phyloP scores from a whole-genome alignment of 2,113 vertebrate genomes.

The Hassar affinis region DNA sequence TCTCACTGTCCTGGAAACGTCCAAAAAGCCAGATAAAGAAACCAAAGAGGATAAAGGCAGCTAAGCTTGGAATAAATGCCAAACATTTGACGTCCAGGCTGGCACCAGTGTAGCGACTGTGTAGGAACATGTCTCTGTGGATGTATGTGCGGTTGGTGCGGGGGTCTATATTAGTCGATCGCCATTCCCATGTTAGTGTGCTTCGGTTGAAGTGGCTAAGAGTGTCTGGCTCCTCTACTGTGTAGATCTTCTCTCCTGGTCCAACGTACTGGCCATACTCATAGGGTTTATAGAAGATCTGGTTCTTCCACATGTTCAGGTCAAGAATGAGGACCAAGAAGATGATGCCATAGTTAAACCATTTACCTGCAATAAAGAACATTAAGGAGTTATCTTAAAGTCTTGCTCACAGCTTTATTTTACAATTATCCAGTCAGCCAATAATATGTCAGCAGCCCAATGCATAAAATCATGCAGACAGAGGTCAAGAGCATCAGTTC shows the following conservation, averaged over 20 bases:
- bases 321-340: conserved; percentile 97
- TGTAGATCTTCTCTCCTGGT: conserved; percentile 94
- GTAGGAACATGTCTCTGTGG: conserved; percentile 87
- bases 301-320: conserved; percentile 99
- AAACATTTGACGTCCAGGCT: conserved; percentile 91
- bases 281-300: conserved; percentile 97
- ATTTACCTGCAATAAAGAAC: conserved; percentile 82
- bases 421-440: not conserved
- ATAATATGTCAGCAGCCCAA: not conserved
- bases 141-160: conserved; percentile 83
- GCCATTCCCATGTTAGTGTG: conserved; percentile 91
- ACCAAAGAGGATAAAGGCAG: conserved; percentile 90
- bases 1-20: conserved; percentile 90
- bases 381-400: not conserved
- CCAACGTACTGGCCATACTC: conserved; percentile 96
- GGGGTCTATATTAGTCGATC: conserved; percentile 82
- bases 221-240: conserved; percentile 88
- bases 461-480: not conserved
- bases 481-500: too few relatives aligned
- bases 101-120: conserved; percentile 87
- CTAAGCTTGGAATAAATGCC: conserved; percentile 91
- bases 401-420: not conserved
- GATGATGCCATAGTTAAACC: conserved; percentile 99
- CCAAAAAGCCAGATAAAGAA: conserved; percentile 96
- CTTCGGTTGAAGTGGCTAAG: conserved; percentile 87